These are phyloP conservation scores for Procambarus clarkii DNA, from an alignment of 1,140 invertebrate species.

Conservation along the genomic window DNA sequence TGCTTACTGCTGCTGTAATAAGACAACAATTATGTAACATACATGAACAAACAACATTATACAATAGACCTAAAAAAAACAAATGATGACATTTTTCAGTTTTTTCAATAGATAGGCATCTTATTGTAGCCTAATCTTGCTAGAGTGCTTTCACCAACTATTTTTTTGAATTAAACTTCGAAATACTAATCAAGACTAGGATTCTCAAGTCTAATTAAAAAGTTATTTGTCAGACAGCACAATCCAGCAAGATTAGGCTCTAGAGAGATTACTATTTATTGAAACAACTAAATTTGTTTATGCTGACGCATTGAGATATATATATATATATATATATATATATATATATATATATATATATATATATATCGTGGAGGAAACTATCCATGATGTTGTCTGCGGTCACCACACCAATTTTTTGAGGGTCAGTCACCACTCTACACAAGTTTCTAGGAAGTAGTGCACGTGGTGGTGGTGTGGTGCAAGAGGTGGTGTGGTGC, in stretches of 20 bases:
- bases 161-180: too few relatives aligned
- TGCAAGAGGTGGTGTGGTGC: too few relatives aligned
- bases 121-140: too few relatives aligned
- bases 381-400: neutral
- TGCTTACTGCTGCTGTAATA: too few relatives aligned
- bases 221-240: neutral
- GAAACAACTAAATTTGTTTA: neutral
- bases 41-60: too few relatives aligned
- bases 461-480: neutral
- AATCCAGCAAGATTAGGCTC: neutral
- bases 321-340: conserved; percentile 21
- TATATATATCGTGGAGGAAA: too few relatives aligned
- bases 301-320: neutral
- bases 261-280: neutral
- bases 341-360: conserved; percentile 15
- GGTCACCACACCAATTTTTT: neutral
- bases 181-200: neutral
- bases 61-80: too few relatives aligned
- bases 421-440: neutral
- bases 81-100: too few relatives aligned
- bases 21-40: too few relatives aligned
- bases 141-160: too few relatives aligned
- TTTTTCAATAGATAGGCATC: too few relatives aligned
- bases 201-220: neutral
- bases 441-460: neutral